Base-by-base conservation (phyloP, 2,888 invertebrate species). In the Oscheius sp. region DNA sequence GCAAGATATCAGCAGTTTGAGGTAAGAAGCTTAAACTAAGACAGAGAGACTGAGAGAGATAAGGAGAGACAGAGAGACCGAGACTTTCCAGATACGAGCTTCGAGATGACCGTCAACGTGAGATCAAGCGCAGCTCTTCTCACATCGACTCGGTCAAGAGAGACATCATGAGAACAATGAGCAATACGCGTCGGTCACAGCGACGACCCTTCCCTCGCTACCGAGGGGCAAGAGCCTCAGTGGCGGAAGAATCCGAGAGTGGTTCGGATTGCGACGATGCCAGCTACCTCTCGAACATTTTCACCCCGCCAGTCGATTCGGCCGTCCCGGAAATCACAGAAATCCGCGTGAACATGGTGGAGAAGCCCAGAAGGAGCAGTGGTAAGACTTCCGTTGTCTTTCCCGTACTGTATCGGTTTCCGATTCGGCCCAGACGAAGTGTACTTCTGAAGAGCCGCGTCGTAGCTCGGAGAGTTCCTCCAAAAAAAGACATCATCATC, bases 1-100 rank as follows among this genome's bases (percentile, higher is more conserved):
- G 85, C 92, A 92, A 82, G 92, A 92, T 79, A 92, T 92, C 29
- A 91, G 91, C 32, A 91, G 91, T 86, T 88, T 92, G 29, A 89
- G 92, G 91, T 91, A 33, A 35, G 70, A 10, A 21, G 29, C 29
- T 21, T 53, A 7, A 5, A 47, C 13, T 42, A n/a, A 47, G 7
- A 4, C 37, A 62, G 47, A n/a, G 33, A 58, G 7, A 13, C 5
- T 10, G 33, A 33, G 21, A 47, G 21, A 21, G 13, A 42, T 53
- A 7, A 5, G 29, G 37, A 62, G 42, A 47, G 7, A 4, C 37
- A 62, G 47, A n/a, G 33, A 58, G 7, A 13, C 5, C 9, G 33
- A 33, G 21, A 47, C 10, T 48, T 55, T 82, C 51, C 83, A 90
- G 91, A 81, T 92, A 91, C 79, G 92, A 92, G 78, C 87, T 92